A percentile compares a stretch with the other conserved stretches of the same genome.
Conservation (phyloP, 2,888 invertebrate species). For the Pocota personata region DNA sequence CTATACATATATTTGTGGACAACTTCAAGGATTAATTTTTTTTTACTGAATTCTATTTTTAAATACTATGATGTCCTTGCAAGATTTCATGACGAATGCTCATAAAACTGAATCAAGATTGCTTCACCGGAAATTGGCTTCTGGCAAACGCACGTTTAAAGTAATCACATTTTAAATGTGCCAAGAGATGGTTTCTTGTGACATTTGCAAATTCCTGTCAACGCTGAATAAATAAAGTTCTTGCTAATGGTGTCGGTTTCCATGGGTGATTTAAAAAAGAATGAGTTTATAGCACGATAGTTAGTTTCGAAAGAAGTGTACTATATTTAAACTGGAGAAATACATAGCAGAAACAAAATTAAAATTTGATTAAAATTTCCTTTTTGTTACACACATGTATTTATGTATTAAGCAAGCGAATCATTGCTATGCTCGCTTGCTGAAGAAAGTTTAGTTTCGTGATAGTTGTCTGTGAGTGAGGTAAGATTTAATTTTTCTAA, state of each 20-base stretch:
- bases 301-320: background rate
- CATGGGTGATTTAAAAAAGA: background rate
- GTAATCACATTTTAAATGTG: constrained; percentile 46
- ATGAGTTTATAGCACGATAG: constrained; percentile 25
- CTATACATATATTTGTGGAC: background rate
- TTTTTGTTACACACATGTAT: background rate
- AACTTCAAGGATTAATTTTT: background rate
- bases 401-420: no score
- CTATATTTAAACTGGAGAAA: background rate
- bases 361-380: background rate
- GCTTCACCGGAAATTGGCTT: constrained; percentile 10
- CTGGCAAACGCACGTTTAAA: constrained; percentile 4
- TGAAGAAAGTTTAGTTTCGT: background rate
- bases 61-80: constrained; percentile 14
- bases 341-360: background rate
- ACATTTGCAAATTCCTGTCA: constrained; percentile 30
- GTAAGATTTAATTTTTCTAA: no score
- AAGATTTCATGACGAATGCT: constrained; percentile 45
- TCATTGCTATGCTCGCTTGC: background rate
- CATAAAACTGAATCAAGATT: constrained; percentile 48
- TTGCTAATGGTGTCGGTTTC: background rate
- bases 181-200: background rate
- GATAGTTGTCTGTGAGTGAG: background rate
- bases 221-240: constrained; percentile 30
- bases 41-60: constrained; percentile 5